Percentiles rank a stretch among this genome's conserved stretches.
Evolutionary conservation across 1,140 invertebrate genomes (phyloP).

Genomic region (Scaptodrosophila lebanonensis): DNA sequence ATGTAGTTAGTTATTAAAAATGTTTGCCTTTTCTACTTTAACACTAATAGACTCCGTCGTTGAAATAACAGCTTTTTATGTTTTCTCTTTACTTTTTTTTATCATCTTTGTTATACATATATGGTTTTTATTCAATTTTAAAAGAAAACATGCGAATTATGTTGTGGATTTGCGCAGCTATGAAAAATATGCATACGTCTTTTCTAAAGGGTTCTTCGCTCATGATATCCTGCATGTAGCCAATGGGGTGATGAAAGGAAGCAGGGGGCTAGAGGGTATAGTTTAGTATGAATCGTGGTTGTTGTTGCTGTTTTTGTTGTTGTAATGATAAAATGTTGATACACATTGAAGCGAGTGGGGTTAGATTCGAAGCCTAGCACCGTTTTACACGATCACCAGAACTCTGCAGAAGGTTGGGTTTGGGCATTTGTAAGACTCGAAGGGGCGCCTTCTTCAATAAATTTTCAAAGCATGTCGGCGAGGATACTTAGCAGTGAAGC

Average conservation of each 20-base stretch:
- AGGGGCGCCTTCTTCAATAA: too few relatives aligned
- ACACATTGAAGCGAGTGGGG: too few relatives aligned
- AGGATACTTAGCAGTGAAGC: too few relatives aligned
- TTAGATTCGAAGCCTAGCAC: too few relatives aligned
- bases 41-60: slow-evolving; percentile 72
- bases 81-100: slow-evolving; percentile 20
- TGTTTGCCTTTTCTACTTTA: slow-evolving; percentile 49
- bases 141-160: slow-evolving; percentile 16
- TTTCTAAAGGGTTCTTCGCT: background rate
- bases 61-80: slow-evolving; percentile 60
- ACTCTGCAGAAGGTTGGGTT: too few relatives aligned
- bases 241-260: slow-evolving; percentile 12
- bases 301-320: too few relatives aligned
- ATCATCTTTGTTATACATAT: slow-evolving; percentile 35
- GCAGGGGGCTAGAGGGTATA: background rate
- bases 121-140: slow-evolving; percentile 10
- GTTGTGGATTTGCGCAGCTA: too few relatives aligned
- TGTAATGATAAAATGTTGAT: slow-evolving; percentile 1
- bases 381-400: too few relatives aligned
- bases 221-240: slow-evolving; percentile 16
- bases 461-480: too few relatives aligned
- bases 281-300: too few relatives aligned
- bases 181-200: slow-evolving; percentile 14
- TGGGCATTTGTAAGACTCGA: too few relatives aligned
- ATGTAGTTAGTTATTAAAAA: slow-evolving; percentile 1